Percentiles rank a stretch among this genome's conserved stretches.
Conservation (phyloP, 2,113 vertebrate genomes). For the Nansenia antarctica region DNA sequence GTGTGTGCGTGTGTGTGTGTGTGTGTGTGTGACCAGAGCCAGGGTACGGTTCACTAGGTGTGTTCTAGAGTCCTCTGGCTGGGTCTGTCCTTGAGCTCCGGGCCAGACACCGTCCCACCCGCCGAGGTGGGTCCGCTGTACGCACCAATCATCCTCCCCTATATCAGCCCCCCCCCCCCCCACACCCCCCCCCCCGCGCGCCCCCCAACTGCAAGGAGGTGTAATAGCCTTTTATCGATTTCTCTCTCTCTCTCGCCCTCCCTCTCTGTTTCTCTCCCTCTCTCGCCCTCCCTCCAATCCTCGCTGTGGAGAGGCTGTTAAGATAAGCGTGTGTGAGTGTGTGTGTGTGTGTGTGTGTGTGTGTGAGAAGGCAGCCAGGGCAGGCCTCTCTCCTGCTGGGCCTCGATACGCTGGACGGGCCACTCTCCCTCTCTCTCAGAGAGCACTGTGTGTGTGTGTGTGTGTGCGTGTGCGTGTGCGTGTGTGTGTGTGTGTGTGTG, state of each 20-base stretch:
- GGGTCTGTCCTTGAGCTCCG: conserved; percentile 49
- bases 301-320: conserved; percentile 50
- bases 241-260: conserved; percentile 17
- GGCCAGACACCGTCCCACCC: conserved; percentile 18
- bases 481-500: conserved; percentile 4
- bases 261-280: conserved; percentile 39
- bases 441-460: not conserved
- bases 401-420: not conserved
- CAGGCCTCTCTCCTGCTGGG: conserved; percentile 8
- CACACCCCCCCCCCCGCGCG: too few species aligned
- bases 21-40: not conserved
- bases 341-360: conserved; percentile 7
- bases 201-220: conserved; percentile 30
- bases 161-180: conserved; percentile 48
- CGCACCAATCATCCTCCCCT: conserved; percentile 56
- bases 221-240: conserved; percentile 74
- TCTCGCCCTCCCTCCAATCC: conserved; percentile 33
- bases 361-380: conserved; percentile 17
- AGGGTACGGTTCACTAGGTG: not conserved
- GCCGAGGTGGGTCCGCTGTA: conserved; percentile 27
- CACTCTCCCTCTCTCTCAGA: not conserved
- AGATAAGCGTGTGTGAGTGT: conserved; percentile 56
- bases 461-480: not conserved
- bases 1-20: not conserved
- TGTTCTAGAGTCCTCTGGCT: conserved; percentile 11